Evolutionary conservation across 2,797 vertebrate genomes (phyloP), one percentile per base, ranked within the genome.

Genomic region (Scolopax rusticola): DNA sequence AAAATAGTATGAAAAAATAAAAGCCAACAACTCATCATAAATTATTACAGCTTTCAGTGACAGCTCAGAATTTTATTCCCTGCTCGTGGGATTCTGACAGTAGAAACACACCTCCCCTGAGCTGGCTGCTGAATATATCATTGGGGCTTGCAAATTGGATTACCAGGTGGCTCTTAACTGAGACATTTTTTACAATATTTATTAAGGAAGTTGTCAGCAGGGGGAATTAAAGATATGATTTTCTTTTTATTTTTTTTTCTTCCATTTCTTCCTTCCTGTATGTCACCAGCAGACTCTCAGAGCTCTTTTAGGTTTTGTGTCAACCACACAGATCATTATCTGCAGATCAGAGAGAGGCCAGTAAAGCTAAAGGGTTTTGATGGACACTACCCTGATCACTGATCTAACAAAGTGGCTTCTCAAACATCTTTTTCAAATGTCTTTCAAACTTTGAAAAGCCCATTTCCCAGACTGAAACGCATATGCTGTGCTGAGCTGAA

Each of bases 41-140:
- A 93, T 96, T 94, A 93, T 40, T 81, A 61, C 77, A 81, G 83
- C 80, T 93, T 68, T 78, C 83, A 81, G 83, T 6, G 5, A 76
- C 67, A 91, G 73, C 74, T 90, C 65, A 69, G 36, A 78, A 67
- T 94, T 96, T 95, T 93, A 96, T 95, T 90, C 82, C 76, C 68
- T 86, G 73, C 47, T 91, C 83, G 79, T 84, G 77, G 69, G 87
- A 76, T 95, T 88, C 74, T 83, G 85, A 95, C 89, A 96, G 79
- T 33, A 86, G 87, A 93, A 94, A 93, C 65, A 90, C 91, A 92
- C 94, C 79, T 94, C 76, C 89, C 61, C 12, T 60, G 89, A 90
- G 87, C 87, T 90, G 87, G 73, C 68, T 90, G 91, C 90, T 95
- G 95, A 92, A 92, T 94, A 91, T 77, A 92, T 94, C 90, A 91